phyloP scores from a whole-genome alignment of 23 tunicate genomes.

The Diplosoma virens region DNA sequence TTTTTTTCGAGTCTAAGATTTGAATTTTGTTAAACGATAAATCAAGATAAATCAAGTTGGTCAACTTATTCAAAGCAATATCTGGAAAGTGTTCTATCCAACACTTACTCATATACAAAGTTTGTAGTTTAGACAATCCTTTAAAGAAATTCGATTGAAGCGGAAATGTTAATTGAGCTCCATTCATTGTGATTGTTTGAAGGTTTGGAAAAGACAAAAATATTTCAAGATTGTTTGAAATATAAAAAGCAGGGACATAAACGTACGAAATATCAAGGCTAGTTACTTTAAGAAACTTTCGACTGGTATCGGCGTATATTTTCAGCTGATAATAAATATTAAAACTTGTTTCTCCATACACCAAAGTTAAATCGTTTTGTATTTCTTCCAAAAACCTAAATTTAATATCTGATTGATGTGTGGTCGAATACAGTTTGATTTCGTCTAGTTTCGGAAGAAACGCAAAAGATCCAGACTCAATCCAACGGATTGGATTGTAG shows the following conservation, averaged over 20 bases:
- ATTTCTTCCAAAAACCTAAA: background rate
- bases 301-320: background rate
- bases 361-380: background rate
- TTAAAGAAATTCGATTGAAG: conserved; percentile 13
- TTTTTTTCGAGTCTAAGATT: background rate
- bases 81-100: conserved; percentile 8
- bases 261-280: conserved; percentile 6
- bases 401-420: background rate
- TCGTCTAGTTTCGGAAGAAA: background rate
- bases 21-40: conserved; percentile 16
- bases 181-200: background rate
- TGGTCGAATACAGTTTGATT: background rate
- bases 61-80: background rate
- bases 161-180: background rate
- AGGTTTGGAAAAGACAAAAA: conserved; percentile 2
- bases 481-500: conserved; percentile 9
- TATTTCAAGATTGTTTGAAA: background rate
- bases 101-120: conserved; percentile 1
- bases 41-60: background rate
- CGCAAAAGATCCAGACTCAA: background rate
- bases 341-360: background rate
- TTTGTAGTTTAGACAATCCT: background rate
- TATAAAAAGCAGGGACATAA: background rate
- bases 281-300: background rate
- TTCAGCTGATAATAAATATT: background rate